A percentile compares a stretch with the other conserved stretches of the same genome.
Evolutionary conservation across 2,888 invertebrate species (phyloP).

Genomic region (Brachyopa scutellaris): DNA sequence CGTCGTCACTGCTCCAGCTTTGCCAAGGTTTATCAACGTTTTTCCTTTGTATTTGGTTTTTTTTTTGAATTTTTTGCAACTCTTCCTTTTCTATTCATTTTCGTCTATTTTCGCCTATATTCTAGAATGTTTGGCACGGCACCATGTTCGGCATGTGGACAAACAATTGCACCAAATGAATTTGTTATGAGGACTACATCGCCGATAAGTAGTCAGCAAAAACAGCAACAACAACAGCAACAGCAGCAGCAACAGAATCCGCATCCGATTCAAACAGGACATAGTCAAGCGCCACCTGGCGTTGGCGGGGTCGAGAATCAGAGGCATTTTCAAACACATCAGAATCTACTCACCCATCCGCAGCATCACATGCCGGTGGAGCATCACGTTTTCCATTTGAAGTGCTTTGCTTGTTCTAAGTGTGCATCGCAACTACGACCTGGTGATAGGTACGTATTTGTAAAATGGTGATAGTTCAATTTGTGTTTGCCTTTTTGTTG

Average conservation of each 20-base stretch:
- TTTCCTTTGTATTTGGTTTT: neutral
- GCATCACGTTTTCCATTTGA: conserved; percentile 93
- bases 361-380: conserved; percentile 78
- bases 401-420: conserved; percentile 96
- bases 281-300: conserved; percentile 72
- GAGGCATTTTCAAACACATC: conserved; percentile 74
- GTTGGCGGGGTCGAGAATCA: conserved; percentile 71
- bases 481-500: conserved; percentile 41
- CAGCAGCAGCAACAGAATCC: conserved; percentile 77
- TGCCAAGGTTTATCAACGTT: conserved; percentile 31
- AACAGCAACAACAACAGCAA: conserved; percentile 75
- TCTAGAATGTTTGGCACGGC: conserved; percentile 94
- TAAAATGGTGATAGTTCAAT: conserved; percentile 68
- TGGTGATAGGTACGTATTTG: conserved; percentile 88
- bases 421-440: conserved; percentile 93
- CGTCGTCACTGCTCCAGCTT: conserved; percentile 22
- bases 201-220: conserved; percentile 74
- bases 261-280: conserved; percentile 69
- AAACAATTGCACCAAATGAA: conserved; percentile 94
- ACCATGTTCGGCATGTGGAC: conserved; percentile 94
- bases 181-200: conserved; percentile 89
- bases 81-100: conserved; percentile 19
- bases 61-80: conserved; percentile 5
- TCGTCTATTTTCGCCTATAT: conserved; percentile 22
- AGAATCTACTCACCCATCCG: conserved; percentile 70